Evolutionary conservation across 2,113 vertebrate species (phyloP).

Genomic region (Kryptolebias marmoratus): DNA sequence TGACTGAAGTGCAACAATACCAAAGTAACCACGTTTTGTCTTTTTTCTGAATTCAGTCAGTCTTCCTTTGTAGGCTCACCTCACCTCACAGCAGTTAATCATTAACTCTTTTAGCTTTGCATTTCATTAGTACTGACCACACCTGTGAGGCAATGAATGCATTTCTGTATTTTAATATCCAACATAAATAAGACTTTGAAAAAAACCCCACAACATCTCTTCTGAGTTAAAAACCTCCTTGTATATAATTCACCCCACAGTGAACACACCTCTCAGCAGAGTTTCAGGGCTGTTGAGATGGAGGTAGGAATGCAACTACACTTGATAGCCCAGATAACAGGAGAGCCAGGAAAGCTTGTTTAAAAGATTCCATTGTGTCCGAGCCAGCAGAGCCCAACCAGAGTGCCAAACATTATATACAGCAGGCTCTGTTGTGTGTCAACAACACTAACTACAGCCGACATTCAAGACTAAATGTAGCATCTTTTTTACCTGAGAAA

Average conservation of each 20-base stretch:
- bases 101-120: conserved; percentile 36
- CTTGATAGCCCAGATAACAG: conserved; percentile 82
- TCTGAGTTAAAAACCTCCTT: conserved; percentile 3
- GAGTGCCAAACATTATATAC: conserved; percentile 35
- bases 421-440: conserved; percentile 57
- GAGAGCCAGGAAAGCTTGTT: conserved; percentile 63
- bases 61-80: background rate
- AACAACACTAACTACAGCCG: conserved; percentile 56
- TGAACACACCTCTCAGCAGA: conserved; percentile 45
- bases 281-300: conserved; percentile 73
- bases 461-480: conserved; percentile 46
- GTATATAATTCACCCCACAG: conserved; percentile 33
- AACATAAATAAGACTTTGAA: background rate
- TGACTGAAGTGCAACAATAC: background rate
- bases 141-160: background rate
- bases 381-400: conserved; percentile 52
- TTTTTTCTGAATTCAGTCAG: background rate
- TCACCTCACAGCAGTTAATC: conserved; percentile 45
- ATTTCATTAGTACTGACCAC: background rate
- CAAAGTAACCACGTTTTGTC: background rate
- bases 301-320: conserved; percentile 79
- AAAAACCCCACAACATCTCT: background rate
- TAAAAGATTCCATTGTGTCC: conserved; percentile 76
- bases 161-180: background rate
- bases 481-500: conserved; percentile 14